Base-by-base conservation (phyloP, 2,797 vertebrate genomes). In the Nannoperca obscura region DNA sequence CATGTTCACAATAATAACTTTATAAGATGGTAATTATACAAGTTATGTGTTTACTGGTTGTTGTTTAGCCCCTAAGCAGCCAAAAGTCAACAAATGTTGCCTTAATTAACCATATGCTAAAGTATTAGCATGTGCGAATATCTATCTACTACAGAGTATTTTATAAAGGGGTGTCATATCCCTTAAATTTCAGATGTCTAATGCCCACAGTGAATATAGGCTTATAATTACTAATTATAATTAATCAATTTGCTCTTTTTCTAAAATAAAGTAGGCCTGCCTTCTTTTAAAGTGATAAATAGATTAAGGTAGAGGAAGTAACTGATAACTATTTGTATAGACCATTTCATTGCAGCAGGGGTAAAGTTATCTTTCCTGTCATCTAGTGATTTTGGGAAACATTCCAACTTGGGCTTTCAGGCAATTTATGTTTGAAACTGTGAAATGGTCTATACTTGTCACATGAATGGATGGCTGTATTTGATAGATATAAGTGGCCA, bases 401-500 rank as follows among this genome's bases (percentile, higher is more conserved):
- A 17, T 4, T 15, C 1, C 40, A 38, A 42, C 12, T 53, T 76
- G 44, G 3, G 4, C 11, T 49, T 49, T 49, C 20, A 69, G 60
- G 55, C 38, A 50, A 36, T 69, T 57, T 3, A 24, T 46, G 11
- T 53, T 65, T 7, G 0, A 64, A 70, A 34, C 27, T 32, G 27
- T 64, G 53, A 50, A 77, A 40, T 30, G 15, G 22, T 27, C 1
- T 13, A 13, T 17, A n/a, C 60, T 40, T 70, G 12, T 27, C 50
- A 42, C 15, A 53, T 54, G 47, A 81, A 81, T 74, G 2, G 20
- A 15, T 15, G 11, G 3, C 40, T 64, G 38, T 40, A 60, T 40
- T 36, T 63, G 24, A 30, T 3, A 4, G 17, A 47, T 22, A 10
- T 49, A 64, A 78, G 64, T 49, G 36, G 1, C 30, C 7, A 57